phyloP scores from a whole-genome alignment of 1,140 invertebrate species.

The Lordiphosa mommai region DNA sequence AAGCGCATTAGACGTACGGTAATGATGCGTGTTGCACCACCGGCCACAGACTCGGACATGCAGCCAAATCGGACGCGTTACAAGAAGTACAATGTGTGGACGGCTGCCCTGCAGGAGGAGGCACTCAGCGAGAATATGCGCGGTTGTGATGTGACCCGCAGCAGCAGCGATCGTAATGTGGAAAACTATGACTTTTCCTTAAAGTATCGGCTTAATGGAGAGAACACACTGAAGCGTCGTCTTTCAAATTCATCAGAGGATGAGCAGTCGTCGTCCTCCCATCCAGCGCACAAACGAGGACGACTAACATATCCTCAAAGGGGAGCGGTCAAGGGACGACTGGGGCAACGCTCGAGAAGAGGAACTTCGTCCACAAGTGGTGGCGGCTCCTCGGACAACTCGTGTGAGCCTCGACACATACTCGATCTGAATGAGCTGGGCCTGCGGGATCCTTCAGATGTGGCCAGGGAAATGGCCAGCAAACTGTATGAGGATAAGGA shows the following conservation, averaged over 20 bases:
- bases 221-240: slow-evolving; percentile 71
- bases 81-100: slow-evolving; percentile 85
- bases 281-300: slow-evolving; percentile 59
- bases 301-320: slow-evolving; percentile 31
- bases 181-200: slow-evolving; percentile 82
- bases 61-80: slow-evolving; percentile 43
- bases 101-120: slow-evolving; percentile 83
- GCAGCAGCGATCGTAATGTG: slow-evolving; percentile 81
- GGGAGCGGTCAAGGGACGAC: slow-evolving; percentile 35
- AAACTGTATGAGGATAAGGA: slow-evolving; percentile 87
- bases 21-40: slow-evolving; percentile 80
- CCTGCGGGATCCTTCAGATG: slow-evolving; percentile 81
- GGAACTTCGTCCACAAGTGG: slow-evolving; percentile 58
- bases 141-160: slow-evolving; percentile 81
- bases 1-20: slow-evolving; percentile 78
- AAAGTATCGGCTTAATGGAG: slow-evolving; percentile 60
- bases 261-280: slow-evolving; percentile 26
- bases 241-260: slow-evolving; percentile 70
- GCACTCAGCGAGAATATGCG: slow-evolving; percentile 83
- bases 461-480: slow-evolving; percentile 85
- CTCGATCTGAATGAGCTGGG: slow-evolving; percentile 79
- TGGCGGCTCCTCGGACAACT: slow-evolving; percentile 58
- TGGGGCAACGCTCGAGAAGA: slow-evolving; percentile 43
- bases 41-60: slow-evolving; percentile 75
- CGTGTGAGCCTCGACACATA: slow-evolving; percentile 69